phyloP scores from a whole-genome alignment of 1,140 invertebrate genomes.

The Tetramorium parvispinum region DNA sequence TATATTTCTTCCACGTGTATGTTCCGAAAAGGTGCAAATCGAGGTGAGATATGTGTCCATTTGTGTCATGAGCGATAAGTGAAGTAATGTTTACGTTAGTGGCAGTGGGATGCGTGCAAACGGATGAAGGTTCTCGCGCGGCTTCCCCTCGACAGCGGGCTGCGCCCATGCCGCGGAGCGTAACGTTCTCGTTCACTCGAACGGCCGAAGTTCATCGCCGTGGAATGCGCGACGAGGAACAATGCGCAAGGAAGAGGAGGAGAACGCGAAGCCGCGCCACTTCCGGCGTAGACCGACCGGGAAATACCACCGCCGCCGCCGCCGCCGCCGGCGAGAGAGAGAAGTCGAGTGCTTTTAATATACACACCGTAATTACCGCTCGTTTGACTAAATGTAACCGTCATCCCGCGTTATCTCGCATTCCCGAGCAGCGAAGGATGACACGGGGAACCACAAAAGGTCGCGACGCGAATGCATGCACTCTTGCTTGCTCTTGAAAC shows the following conservation, averaged over 20 bases:
- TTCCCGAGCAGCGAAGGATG: neutral
- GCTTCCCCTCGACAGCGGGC: neutral
- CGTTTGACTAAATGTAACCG: constrained; percentile 48
- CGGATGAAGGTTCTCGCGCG: neutral
- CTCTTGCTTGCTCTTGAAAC: neutral
- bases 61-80: neutral
- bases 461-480: neutral
- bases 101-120: neutral
- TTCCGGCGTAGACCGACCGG: constrained; percentile 69
- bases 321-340: neutral
- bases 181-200: constrained; percentile 51
- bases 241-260: constrained; percentile 65
- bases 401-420: constrained; percentile 60
- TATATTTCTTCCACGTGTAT: neutral
- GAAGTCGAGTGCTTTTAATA: constrained; percentile 71
- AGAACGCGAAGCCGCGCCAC: constrained; percentile 56
- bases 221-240: constrained; percentile 67
- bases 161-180: constrained; percentile 23
- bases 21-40: neutral
- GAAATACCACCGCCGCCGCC: constrained; percentile 44
- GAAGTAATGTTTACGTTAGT: neutral
- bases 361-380: constrained; percentile 69
- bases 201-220: constrained; percentile 54
- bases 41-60: neutral
- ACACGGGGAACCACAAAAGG: constrained; percentile 14